A percentile compares a stretch with the other conserved stretches of the same genome.
Conservation (phyloP, 2,797 vertebrate species). For the Emydoidea blandingii region DNA sequence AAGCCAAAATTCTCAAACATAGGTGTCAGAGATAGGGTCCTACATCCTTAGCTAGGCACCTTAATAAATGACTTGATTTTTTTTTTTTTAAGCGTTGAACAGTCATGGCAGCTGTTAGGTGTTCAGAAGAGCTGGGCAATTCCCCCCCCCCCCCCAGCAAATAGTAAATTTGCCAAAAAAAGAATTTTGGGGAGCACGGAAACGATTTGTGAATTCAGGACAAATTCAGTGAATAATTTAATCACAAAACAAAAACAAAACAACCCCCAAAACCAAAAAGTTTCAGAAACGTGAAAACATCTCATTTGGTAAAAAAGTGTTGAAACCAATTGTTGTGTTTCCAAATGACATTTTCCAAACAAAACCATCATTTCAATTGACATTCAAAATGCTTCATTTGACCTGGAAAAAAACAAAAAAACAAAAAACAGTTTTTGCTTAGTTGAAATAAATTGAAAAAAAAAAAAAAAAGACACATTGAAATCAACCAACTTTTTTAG, state of each 20-base stretch:
- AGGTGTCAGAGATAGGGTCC: neutral
- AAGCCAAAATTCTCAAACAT: rapidly evolving
- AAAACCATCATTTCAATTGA: neutral
- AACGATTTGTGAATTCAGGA: neutral
- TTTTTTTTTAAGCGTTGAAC: neutral
- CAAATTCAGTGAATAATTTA: neutral
- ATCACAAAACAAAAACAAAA: neutral
- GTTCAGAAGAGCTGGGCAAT: neutral
- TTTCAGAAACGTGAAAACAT: neutral
- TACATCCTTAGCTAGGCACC: neutral
- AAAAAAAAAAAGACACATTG: neutral
- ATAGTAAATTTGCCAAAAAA: neutral
- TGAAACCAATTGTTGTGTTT: neutral
- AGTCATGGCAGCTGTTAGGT: neutral
- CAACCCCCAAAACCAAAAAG: neutral
- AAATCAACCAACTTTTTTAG: neutral
- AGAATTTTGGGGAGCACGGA: neutral
- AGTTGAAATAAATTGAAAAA: neutral
- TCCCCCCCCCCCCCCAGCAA: neutral
- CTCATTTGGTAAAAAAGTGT: neutral
- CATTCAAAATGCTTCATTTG: neutral
- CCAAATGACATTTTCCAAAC: neutral
- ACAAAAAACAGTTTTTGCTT: neutral
- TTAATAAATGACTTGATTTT: neutral
- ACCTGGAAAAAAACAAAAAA: neutral